These are phyloP conservation scores for Tenthredo amoena DNA, from an alignment of 2,888 invertebrate species.

Conservation along the genomic window DNA sequence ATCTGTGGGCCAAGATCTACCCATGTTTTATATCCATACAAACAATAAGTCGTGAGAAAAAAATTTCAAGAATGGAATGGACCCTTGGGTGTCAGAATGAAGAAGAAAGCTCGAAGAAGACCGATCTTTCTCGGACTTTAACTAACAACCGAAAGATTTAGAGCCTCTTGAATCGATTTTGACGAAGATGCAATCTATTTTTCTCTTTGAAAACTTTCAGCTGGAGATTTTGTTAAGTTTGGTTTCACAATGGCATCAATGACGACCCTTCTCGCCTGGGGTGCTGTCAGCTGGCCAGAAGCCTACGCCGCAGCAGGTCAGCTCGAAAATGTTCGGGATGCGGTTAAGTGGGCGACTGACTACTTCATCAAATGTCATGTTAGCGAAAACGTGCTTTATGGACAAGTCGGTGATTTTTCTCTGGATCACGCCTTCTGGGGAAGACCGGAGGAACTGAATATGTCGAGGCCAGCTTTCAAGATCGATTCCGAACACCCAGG, in stretches of 20 bases:
- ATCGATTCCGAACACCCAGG: conserved; percentile 80
- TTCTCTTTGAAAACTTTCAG: conserved; percentile 68
- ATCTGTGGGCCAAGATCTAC: not conserved
- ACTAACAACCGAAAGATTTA: not conserved
- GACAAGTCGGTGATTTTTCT: conserved; percentile 81
- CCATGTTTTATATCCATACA: not conserved
- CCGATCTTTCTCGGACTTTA: not conserved
- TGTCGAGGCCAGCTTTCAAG: conserved; percentile 81
- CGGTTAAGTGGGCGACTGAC: conserved; percentile 82
- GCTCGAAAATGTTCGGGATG: conserved; percentile 76
- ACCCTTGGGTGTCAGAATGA: not conserved
- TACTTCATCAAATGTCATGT: conserved; percentile 82
- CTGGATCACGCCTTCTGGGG: conserved; percentile 83
- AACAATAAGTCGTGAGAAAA: conserved; percentile 1
- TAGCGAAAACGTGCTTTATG: conserved; percentile 79
- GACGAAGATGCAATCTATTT: not conserved
- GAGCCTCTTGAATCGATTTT: not conserved
- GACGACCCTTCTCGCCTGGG: conserved; percentile 81
- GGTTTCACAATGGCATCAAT: conserved; percentile 81
- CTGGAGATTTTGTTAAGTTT: conserved; percentile 81
- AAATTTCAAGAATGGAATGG: not conserved
- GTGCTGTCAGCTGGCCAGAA: conserved; percentile 79
- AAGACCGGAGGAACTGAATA: conserved; percentile 82
- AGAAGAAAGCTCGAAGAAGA: not conserved
- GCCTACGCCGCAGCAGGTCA: conserved; percentile 79